phyloP scores from a whole-genome alignment of 1,140 invertebrate species.

The Magallana angulata region DNA sequence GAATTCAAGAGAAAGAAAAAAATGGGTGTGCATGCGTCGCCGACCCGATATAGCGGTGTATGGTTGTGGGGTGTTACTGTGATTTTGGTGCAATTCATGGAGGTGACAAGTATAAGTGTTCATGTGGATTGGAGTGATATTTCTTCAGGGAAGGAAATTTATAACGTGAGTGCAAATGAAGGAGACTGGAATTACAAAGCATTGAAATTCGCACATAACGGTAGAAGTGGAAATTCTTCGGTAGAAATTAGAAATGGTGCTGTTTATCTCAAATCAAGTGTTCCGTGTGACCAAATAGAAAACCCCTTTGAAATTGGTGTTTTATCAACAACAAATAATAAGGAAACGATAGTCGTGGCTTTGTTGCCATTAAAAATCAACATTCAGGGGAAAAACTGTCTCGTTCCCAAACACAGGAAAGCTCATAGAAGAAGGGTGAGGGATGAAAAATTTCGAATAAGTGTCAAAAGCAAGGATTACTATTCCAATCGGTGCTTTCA shows the following conservation, averaged over 20 bases:
- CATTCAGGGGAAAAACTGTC: slow-evolving; percentile 49
- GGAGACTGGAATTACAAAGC: not conserved
- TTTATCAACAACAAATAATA: not conserved
- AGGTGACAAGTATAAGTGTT: not conserved
- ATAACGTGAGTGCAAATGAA: not conserved
- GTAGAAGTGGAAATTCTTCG: not conserved
- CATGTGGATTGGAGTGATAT: slow-evolving; percentile 11
- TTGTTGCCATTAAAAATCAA: slow-evolving; percentile 46
- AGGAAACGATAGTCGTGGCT: not conserved
- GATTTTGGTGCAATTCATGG: not conserved
- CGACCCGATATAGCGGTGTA: not conserved
- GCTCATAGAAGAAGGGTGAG: slow-evolving; percentile 46
- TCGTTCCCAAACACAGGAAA: slow-evolving; percentile 47
- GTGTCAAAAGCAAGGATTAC: slow-evolving; percentile 27
- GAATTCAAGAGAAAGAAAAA: slow-evolving; percentile 22
- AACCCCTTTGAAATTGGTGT: not conserved
- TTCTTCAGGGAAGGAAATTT: not conserved
- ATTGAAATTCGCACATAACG: not conserved
- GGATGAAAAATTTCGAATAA: slow-evolving; percentile 16
- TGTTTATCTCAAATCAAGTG: not conserved
- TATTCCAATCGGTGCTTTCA: slow-evolving; percentile 49
- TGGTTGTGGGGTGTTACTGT: not conserved
- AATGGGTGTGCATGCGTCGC: slow-evolving; percentile 24
- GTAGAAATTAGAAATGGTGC: slow-evolving; percentile 31
- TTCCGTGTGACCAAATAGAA: slow-evolving; percentile 16